Conservation (phyloP, 2,113 vertebrate genomes). For the Scalopus aquaticus region DNA sequence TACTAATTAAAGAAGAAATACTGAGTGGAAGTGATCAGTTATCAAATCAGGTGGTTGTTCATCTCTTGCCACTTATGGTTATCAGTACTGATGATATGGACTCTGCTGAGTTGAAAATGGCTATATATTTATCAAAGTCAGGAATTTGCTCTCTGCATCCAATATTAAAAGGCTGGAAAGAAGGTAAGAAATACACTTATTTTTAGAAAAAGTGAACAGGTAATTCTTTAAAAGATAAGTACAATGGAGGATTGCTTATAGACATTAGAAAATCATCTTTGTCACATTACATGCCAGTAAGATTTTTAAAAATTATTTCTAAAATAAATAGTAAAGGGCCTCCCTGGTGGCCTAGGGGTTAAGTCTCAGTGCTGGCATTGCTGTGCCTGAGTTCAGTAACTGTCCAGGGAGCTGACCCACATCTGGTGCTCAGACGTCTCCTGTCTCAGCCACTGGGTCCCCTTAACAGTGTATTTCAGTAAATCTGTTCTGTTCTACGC, state of each 20-base stretch:
- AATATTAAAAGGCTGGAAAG: slow-evolving; percentile 89
- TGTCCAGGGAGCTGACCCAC: too few relatives aligned
- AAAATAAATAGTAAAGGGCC: background rate
- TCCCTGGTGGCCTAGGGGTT: too few relatives aligned
- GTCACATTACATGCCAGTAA: background rate
- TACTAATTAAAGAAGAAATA: slow-evolving; percentile 85
- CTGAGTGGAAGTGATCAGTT: slow-evolving; percentile 78
- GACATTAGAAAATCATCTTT: background rate
- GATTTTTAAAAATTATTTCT: background rate
- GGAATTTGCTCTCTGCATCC: slow-evolving; percentile 87
- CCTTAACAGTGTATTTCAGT: too few relatives aligned
- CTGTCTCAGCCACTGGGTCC: too few relatives aligned
- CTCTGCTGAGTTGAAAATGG: slow-evolving; percentile 86
- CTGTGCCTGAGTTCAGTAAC: too few relatives aligned
- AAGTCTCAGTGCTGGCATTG: too few relatives aligned
- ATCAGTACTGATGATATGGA: slow-evolving; percentile 76
- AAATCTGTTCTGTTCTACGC: too few relatives aligned
- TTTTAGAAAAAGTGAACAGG: background rate
- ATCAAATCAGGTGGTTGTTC: slow-evolving; percentile 81
- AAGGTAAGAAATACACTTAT: slow-evolving; percentile 84
- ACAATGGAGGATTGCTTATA: background rate
- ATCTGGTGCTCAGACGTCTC: too few relatives aligned
- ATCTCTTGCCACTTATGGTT: slow-evolving; percentile 90
- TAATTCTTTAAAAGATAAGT: background rate
- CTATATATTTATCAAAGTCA: slow-evolving; percentile 85